phyloP scores from a whole-genome alignment of 2,888 invertebrate genomes.

The Drymonia ruficornis region DNA sequence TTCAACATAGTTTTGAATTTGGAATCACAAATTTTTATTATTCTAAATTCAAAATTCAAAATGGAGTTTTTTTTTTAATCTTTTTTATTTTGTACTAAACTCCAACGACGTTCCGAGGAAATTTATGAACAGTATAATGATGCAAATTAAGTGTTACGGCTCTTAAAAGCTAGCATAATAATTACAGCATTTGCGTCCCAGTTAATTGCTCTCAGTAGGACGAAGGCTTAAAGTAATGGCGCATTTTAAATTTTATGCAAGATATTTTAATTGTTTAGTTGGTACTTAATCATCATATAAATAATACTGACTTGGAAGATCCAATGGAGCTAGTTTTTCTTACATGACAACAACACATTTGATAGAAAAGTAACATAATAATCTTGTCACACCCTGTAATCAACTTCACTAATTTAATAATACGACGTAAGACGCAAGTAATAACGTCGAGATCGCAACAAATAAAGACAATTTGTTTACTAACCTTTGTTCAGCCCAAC shows the following conservation, averaged over 20 bases:
- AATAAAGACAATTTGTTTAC: conserved; percentile 20
- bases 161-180: conserved; percentile 1
- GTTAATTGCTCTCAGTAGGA: conserved; percentile 2
- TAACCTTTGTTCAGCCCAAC: conserved; percentile 34
- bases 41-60: background rate
- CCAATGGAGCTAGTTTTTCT: no score
- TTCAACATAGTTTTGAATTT: no score
- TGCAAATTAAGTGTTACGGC: conserved; percentile 4
- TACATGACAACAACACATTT: no score
- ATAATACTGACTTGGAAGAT: no score
- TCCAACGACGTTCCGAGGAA: background rate
- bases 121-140: background rate
- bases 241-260: conserved; percentile 2
- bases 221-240: background rate
- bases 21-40: no score
- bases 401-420: background rate
- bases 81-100: background rate
- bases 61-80: background rate
- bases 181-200: background rate
- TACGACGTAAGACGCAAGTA: background rate
- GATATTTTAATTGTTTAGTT: background rate
- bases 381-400: no score
- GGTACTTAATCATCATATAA: no score
- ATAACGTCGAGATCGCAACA: conserved; percentile 3
- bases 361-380: no score